Evolutionary conservation across 2,797 vertebrate genomes (phyloP), one percentile per base, ranked within the genome.

Genomic region (Ceryle rudis): DNA sequence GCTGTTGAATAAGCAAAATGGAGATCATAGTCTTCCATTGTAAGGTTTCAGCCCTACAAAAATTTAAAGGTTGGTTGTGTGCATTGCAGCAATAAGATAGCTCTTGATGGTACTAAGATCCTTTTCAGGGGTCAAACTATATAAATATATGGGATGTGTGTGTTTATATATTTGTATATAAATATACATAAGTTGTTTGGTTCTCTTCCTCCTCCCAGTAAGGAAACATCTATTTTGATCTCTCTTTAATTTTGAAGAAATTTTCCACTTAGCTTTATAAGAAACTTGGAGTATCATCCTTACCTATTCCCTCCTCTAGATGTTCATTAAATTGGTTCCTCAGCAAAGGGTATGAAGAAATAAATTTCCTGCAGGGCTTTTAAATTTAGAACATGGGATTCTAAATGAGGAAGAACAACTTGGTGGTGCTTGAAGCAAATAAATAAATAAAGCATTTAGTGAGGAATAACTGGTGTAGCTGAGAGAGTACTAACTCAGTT

Each of bases 321-420:
- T 33, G 18, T 33, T 79, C 51, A 78, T 86, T 81, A 71, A 80
- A 69, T 16, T 54, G 3, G 78, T 83, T 86, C 42, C 39, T 86
- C n/a, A 39, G 10, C 49, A 70, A 75, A 83, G 10, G 22, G 13
- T 29, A 42, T 55, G n/a, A 86, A 93, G 62, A 44, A 77, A 83
- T 22, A 20, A 3, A 13, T 86, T 87, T 88, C 42, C 62, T 90
- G 31, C 41, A 75, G 31, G 23, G 39, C 28, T 86, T 89, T 94
- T 93, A 78, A 66, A 58, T 93, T 88, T 83, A 81, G 37, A 74
- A 29, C 61, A 54, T 86, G 57, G 55, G 10, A 61, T 90, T 95
- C 77, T 69, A 84, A 95, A 95, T 95, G 78, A 91, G 39, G 26
- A 46, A 86, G 67, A 91, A 90, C 66, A 71, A 94, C 84, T 75